Base-by-base conservation (phyloP, 2,888 invertebrate species). In the Amblyjoppa proteus region DNA sequence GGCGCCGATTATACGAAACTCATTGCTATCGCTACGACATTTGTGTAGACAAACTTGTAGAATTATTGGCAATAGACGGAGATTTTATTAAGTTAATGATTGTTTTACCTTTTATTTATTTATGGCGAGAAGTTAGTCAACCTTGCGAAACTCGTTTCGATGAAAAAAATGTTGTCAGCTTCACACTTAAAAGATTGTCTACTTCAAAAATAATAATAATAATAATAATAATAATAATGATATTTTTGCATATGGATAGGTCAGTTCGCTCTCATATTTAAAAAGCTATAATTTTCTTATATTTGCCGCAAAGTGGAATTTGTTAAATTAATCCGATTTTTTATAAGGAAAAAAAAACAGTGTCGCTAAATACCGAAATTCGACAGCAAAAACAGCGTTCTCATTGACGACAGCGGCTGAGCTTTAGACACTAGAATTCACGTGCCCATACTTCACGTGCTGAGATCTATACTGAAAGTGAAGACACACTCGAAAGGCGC, bases 361-460 rank as follows among this genome's bases (percentile, higher is more conserved):
- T 95, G 95, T 80, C 94, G 96, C 0, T 97, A 97, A 94, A 95
- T 98, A 53, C 99, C 99, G 0, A 97, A 97, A 93, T 98, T 98
- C 94, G 99, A 99, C 94, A 97, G 97, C 91, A 99, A 99, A 93
- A 99, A 99, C 94, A 95, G 99, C 78, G 99, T 99, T 0, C 95
- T 99, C 0, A 97, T 99, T 61, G 99, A 99, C 92, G 99, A 99
- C 91, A 97, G 96, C 91, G 99, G 99, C 28, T 97, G 97, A 16
- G 99, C 99, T 0, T 94, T 99, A 3, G 99, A 99, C 25, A 99
- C 98, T 1, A 96, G 99, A 89, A 98, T 99, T 89, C 97, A 98
- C 90, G 98, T 98, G 1, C 99, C 99, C 0, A 97, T 99, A 86
- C 99, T 99, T 0, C 97, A 98, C 3, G 95, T 97, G 84, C 95